These are phyloP conservation scores for Ambastaia sidthimunki DNA, from an alignment of 2,797 vertebrate species.

Conservation along the genomic window DNA sequence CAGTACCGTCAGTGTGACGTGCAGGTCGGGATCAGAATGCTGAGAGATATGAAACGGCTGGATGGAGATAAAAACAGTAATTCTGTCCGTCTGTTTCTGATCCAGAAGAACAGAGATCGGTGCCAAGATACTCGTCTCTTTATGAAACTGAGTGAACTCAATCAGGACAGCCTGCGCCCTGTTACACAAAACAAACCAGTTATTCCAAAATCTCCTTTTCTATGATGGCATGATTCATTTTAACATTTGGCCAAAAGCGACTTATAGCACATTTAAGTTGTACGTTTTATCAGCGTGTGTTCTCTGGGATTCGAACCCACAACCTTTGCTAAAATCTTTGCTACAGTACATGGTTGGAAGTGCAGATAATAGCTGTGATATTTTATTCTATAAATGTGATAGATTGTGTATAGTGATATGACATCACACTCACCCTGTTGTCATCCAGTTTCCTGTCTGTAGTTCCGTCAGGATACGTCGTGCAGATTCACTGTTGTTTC, in stretches of 20 bases:
- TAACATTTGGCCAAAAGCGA: too few relatives aligned
- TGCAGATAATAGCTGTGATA: not conserved
- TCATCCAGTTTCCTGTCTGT: constrained; percentile 57
- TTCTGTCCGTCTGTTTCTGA: constrained; percentile 45
- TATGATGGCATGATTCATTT: too few relatives aligned
- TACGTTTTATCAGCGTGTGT: too few relatives aligned
- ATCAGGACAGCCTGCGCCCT: constrained; percentile 71
- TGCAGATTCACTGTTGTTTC: constrained; percentile 66
- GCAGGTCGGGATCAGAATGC: constrained; percentile 68
- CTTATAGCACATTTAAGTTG: too few relatives aligned
- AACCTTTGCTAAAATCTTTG: too few relatives aligned
- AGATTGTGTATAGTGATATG: not conserved
- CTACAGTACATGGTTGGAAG: not conserved
- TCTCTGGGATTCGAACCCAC: too few relatives aligned
- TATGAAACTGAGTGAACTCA: constrained; percentile 80
- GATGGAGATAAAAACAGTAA: constrained; percentile 65
- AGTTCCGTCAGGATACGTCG: constrained; percentile 63
- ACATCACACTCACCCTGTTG: constrained; percentile 65
- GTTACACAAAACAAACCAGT: not conserved
- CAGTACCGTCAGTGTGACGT: constrained; percentile 72
- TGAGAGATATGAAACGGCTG: constrained; percentile 71
- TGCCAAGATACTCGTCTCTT: constrained; percentile 73
- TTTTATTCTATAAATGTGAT: not conserved
- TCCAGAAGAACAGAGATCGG: constrained; percentile 71
- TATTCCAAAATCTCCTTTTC: not conserved